Percentiles rank a stretch among this genome's conserved stretches.
phyloP scores from a whole-genome alignment of 2,113 vertebrate genomes.

The Enhydra lutris region DNA sequence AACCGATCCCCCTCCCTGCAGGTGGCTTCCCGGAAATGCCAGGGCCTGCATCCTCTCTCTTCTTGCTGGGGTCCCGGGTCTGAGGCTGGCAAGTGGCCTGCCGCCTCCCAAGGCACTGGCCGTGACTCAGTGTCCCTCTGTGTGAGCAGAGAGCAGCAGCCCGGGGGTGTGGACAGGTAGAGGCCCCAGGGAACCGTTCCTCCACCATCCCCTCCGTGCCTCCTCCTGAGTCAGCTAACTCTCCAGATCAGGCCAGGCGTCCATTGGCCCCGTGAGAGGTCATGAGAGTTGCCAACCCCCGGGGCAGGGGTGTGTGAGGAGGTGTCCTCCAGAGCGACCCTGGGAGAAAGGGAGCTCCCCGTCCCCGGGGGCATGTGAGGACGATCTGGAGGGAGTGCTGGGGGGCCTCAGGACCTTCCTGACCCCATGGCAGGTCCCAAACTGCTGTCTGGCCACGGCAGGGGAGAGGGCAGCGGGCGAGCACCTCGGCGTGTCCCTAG shows the following conservation, averaged over 20 bases:
- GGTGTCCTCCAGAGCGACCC: too few relatives aligned
- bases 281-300: neutral
- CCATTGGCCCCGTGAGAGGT: neutral
- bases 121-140: neutral
- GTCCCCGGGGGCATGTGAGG: too few relatives aligned
- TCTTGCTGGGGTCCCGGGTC: accelerated
- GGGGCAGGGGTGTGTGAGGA: neutral
- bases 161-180: accelerated
- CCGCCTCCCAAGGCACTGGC: neutral
- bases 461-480: neutral
- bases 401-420: neutral
- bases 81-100: accelerated
- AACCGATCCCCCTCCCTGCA: neutral
- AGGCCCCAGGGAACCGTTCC: neutral
- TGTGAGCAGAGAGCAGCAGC: too few relatives aligned
- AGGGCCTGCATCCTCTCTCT: accelerated
- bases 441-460: neutral
- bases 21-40: too few relatives aligned
- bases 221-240: neutral
- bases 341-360: neutral
- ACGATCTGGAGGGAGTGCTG: neutral
- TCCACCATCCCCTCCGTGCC: neutral
- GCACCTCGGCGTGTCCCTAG: accelerated
- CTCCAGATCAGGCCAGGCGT: neutral
- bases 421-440: neutral